Evolutionary conservation across 2,113 vertebrate genomes (phyloP), one percentile per base, ranked within the genome.

Genomic region (Antigone vipio): DNA sequence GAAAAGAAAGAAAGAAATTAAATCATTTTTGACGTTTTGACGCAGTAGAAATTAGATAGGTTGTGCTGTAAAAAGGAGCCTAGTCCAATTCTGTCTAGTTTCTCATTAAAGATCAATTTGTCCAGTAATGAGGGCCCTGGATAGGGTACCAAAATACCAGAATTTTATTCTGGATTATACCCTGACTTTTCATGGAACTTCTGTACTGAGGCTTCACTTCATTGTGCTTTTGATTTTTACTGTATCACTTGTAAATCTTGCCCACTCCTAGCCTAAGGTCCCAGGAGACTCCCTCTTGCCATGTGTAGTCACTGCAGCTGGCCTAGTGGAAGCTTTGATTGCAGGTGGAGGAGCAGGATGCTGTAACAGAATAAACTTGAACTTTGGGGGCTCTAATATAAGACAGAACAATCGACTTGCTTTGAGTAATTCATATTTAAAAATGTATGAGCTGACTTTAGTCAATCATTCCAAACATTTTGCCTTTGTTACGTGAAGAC

Each of bases 101-200:
- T 86, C 72, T 96, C 55, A 72, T 92, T 84, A 92, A 88, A 75
- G 27, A 91, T 67, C 47, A 75, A 71, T 81, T 93, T 92, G 29
- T 86, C 59, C 63, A 11, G 40, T 86, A 69, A 88, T 72, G 35
- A 93, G 49, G 45, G 58, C 29, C 20, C 63, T 88, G 29, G 22
- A 71, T 47, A 77, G 24, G 27, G 34, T 68, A 88, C 66, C 44
- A 72, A 94, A 92, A 63, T 56, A 58, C 49, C 9, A 5, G 68
- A 53, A 68, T 84, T 91, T 88, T 75, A 42, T 89, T 93, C 79
- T 67, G 44, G 26, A 69, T 86, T 55, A 80, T 34, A 35, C 59
- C 14, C 40, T 81, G 35, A 4, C 7, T 84, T 93, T 93, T 89
- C 62, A 75, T 50, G 19, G 26, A 15, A 35, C 21, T 79, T 81